Evolutionary conservation across 2,888 invertebrate species (phyloP).

Genomic region (Harmothoe impar): DNA sequence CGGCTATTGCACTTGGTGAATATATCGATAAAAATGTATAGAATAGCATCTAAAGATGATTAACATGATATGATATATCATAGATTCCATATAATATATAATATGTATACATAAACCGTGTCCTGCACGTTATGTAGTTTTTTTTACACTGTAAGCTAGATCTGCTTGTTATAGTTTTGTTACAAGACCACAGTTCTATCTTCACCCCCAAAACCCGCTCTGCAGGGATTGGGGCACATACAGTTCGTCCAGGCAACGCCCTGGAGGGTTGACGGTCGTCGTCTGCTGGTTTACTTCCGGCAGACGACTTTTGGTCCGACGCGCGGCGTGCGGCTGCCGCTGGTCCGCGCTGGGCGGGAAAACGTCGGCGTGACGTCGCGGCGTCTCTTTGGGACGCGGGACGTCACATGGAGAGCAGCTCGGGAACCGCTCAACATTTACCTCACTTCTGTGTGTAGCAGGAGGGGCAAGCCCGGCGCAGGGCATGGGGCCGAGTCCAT

Average conservation of each 20-base stretch:
- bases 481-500: constrained; percentile 15
- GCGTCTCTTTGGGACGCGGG: not conserved
- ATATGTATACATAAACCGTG: constrained; percentile 35
- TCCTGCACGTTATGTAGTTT: constrained; percentile 40
- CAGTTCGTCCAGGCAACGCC: constrained; percentile 30
- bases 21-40: constrained; percentile 27
- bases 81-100: not conserved
- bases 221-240: constrained; percentile 40
- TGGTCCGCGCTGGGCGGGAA: constrained; percentile 13
- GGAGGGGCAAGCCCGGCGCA: constrained; percentile 45
- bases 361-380: constrained; percentile 23
- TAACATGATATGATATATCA: constrained; percentile 55
- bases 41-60: constrained; percentile 52
- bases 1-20: constrained; percentile 48
- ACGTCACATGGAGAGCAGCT: not conserved
- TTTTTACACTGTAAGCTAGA: constrained; percentile 24
- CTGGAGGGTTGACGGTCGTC: constrained; percentile 18
- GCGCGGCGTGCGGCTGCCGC: constrained; percentile 47
- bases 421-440: constrained; percentile 15
- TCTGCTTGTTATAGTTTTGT: not conserved
- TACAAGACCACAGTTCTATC: constrained; percentile 18
- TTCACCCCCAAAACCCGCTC: constrained; percentile 15
- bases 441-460: constrained; percentile 35
- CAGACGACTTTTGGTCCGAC: constrained; percentile 36
- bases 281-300: not conserved